Evolutionary conservation across 2,888 invertebrate genomes (phyloP).

Genomic region (Morinoia aosen): DNA sequence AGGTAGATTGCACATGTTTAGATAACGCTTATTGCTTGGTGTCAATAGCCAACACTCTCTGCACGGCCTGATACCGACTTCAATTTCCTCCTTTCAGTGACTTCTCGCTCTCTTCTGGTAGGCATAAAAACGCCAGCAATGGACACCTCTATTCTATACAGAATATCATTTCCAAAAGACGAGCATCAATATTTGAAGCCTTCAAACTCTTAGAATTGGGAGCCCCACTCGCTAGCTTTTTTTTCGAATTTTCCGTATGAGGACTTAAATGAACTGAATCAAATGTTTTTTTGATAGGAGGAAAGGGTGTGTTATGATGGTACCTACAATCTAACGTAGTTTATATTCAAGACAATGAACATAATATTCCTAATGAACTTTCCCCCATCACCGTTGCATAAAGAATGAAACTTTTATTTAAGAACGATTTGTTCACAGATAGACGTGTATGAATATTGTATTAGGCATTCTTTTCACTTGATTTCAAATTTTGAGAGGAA

Average conservation of each 20-base stretch:
- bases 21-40: slow-evolving; percentile 30
- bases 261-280: neutral
- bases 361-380: too few species aligned
- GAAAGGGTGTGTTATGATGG: neutral
- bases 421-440: neutral
- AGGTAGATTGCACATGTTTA: slow-evolving; percentile 22
- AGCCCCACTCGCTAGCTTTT: neutral
- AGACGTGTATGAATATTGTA: neutral
- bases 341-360: too few species aligned
- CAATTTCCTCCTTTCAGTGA: slow-evolving; percentile 14
- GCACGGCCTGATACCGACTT: neutral
- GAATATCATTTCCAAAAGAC: neutral
- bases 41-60: slow-evolving; percentile 19
- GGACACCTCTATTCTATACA: neutral
- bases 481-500: neutral
- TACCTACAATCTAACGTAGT: neutral
- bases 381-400: too few species aligned
- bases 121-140: neutral
- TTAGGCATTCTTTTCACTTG: neutral
- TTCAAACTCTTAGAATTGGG: neutral
- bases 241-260: neutral
- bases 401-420: neutral
- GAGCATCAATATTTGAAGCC: neutral
- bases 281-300: neutral
- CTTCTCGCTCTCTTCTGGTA: neutral